phyloP scores from a whole-genome alignment of 2,113 vertebrate species.

The Atlantisia rogersi region DNA sequence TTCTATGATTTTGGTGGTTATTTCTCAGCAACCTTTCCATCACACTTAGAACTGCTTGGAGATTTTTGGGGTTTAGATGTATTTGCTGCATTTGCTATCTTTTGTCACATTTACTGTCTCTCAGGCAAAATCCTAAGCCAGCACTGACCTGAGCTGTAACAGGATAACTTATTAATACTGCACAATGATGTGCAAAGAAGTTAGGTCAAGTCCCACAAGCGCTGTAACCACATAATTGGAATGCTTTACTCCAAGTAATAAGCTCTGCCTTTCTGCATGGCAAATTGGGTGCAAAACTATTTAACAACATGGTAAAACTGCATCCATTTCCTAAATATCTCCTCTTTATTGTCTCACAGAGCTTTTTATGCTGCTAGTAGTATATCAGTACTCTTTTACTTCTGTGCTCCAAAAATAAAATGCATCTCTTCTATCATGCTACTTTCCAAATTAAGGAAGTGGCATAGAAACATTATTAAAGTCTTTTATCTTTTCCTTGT shows the following conservation, averaged over 20 bases:
- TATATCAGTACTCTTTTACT: not conserved
- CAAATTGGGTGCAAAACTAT: not conserved
- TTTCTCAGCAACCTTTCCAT: not conserved
- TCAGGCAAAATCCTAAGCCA: not conserved
- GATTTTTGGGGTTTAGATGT: not conserved
- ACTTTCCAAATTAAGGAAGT: not conserved
- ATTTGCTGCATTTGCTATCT: not conserved
- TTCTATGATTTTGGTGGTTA: not conserved
- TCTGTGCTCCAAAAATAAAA: constrained; percentile 7
- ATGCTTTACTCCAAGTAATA: not conserved
- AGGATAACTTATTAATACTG: not conserved
- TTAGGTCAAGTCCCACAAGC: not conserved
- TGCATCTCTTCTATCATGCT: not conserved
- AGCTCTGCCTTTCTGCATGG: not conserved
- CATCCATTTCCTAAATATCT: not conserved
- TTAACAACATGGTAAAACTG: not conserved
- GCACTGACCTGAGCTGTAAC: not conserved
- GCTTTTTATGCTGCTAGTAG: not conserved
- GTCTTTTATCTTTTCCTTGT: not conserved
- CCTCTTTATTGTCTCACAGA: not conserved
- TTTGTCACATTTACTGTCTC: not conserved
- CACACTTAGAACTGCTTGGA: not conserved
- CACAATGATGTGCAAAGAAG: not conserved
- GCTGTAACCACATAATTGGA: not conserved
- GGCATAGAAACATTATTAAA: not conserved